phyloP scores from a whole-genome alignment of 2,888 invertebrate genomes.

The Eumerus sabulonum region DNA sequence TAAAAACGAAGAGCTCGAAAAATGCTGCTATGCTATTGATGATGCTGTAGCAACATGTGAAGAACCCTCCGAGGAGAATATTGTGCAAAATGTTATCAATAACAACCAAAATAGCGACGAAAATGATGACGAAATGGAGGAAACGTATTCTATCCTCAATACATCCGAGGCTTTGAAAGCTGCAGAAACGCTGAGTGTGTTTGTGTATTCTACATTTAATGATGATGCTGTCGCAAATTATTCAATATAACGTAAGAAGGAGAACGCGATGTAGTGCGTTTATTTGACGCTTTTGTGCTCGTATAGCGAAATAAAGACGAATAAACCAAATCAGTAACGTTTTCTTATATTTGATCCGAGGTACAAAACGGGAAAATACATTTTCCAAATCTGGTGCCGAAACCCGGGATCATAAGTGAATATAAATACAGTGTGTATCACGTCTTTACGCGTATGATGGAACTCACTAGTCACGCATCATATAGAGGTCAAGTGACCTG shows the following conservation, averaged over 20 bases:
- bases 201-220: conserved; percentile 11
- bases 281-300: too few species aligned
- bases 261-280: conserved; percentile 10
- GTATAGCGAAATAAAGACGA: too few species aligned
- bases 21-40: conserved; percentile 18
- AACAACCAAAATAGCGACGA: conserved; percentile 12
- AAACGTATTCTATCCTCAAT: conserved; percentile 17
- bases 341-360: too few species aligned
- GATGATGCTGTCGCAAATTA: conserved; percentile 1
- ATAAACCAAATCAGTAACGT: too few species aligned
- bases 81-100: conserved; percentile 19
- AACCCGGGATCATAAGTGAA: too few species aligned
- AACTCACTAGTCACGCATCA: too few species aligned
- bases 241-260: neutral
- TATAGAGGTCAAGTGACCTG: too few species aligned
- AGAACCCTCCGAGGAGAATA: conserved; percentile 20
- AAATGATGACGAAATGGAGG: conserved; percentile 16
- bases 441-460: too few species aligned
- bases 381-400: too few species aligned
- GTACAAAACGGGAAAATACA: too few species aligned
- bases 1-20: conserved; percentile 9
- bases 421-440: too few species aligned
- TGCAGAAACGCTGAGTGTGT: conserved; percentile 18
- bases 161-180: conserved; percentile 6
- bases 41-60: conserved; percentile 18